Base-by-base conservation (phyloP, 2,113 vertebrate genomes). In the Lasiurus cinereus region DNA sequence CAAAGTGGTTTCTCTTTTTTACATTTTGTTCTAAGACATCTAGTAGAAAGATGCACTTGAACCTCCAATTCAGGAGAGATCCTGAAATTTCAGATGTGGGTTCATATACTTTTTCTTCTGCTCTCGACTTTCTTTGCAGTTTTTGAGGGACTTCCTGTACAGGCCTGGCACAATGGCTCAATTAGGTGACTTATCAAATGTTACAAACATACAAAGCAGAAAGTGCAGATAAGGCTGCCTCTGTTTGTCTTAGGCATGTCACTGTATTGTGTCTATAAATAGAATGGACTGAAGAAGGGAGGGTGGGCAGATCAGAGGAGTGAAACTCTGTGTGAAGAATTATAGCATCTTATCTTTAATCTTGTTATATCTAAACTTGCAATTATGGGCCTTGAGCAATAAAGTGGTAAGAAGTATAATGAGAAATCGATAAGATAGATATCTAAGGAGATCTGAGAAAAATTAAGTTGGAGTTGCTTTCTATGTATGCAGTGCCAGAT, bases 321-420 rank as follows among this genome's bases (percentile, higher is more conserved):
- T 50, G 24, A 62, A 39, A 74, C 39, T 27, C n/a, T 54, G 18
- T 10, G 29, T 70, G n/a, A 50, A 82, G 69, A 92, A 79, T 29
- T 70, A 46, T 43, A n/a, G 21, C 50, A 46, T 64, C 73, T 85
- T 69, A 54, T 76, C 85, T 95, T 85, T 83, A 50, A 88, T 76
- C 19, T 76, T 64, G 50, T n/a, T 11, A 36, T 70, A 5, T 33
- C 86, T 74, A 78, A 91, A 66, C 2, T 83, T 36, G 66, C n/a
- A 43, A 62, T 56, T 48, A 56, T 78, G 84, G 66, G 7, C n/a
- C n/a, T 74, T 36, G 27, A 83, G 6, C 31, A 48, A 62, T 62
- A 62, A 27, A 84, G 54, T 62, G 64, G 36, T 66, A 67, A 87
- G 64, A 79, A 80, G 29, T 69, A 9, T 27, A 70, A 82, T 46